Evolutionary conservation across 2,888 invertebrate species (phyloP), one percentile per base, ranked within the genome.

Genomic region (Tetranychus piercei): DNA sequence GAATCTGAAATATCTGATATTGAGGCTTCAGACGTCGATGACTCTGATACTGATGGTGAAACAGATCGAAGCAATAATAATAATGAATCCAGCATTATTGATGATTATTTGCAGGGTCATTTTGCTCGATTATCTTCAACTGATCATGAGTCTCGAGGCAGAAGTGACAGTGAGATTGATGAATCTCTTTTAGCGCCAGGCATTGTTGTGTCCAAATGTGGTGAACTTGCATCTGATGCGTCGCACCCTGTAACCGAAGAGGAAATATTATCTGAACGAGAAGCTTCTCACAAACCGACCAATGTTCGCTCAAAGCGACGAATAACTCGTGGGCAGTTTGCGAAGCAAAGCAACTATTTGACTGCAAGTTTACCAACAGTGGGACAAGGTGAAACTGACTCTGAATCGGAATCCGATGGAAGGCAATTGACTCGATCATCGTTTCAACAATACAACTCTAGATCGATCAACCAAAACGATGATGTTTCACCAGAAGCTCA

Each of bases 341-440:
- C 11, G 11, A 55, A 55, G 7, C 55, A 55, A 15, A 55, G 55
- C 15, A 55, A 55, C 15, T 55, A 55, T 15, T 55, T 55, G 55
- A 55, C 55, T 15, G 55, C 55, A 55, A 55, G 55, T 55, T 55
- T 55, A 15, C 55, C 55, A 1, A 55, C 55, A 15, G 11, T 69
- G 22, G 34, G 69, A 18, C 69, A 69, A 11, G 69, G 34, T 20
- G 72, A 72, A 20, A 44, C 72, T 0, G 72, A 72, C 11, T 72
- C 72, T 20, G 72, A 72, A n/a, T 44, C 72, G 72, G 72, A 72
- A 72, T 69, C 69, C 4, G 69, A 69, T 55, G 55, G 55, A 15
- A 9, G 55, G 55, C 55, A 55, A 15, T 55, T 55, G 5, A 55
- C 7, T 55, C 55, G 55, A 15, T 55, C 55, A 55, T 55, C 69